Evolutionary conservation across 2,797 vertebrate species (phyloP), one percentile per base, ranked within the genome.

Genomic region (Megaceryle alcyon): DNA sequence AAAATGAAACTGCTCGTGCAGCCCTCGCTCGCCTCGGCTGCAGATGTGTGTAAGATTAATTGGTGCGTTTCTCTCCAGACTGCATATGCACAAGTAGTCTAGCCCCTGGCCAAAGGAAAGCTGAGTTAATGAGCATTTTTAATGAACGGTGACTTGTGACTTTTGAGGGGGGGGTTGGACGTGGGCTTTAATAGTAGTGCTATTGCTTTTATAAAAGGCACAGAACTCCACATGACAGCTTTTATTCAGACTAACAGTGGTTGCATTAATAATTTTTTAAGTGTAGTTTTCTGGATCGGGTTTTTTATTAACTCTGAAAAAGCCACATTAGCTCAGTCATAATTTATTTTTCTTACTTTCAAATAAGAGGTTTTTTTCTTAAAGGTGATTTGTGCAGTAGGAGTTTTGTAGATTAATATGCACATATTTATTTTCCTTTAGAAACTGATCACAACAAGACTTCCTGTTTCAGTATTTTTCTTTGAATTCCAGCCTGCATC

Each of bases 111-210:
- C 96, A 78, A 59, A 75, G 95, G 75, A 87, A 71, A 76, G 86
- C 92, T 61, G 92, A 94, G 71, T 91, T 96, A 96, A 96, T 95
- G 94, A 96, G 94, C 88, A 35, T 96, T 95, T 88, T 92, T 96
- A 96, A 96, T 95, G 90, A 96, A 94, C 63, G 23, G 43, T 87
- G 88, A 87, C 93, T 96, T 94, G 91, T 88, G 95, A 76, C 63
- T 96, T 96, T 59, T 68, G 51, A 60, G 60, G 78, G 83, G 29
- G 19, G 68, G 88, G 14, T 46, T 92, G 75, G 48, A 80, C 84
- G 17, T 11, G 2, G 46, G 41, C 75, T 93, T 81, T 92, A 90
- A 77, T 78, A 93, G 76, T 41, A 80, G 64, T 75, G 60, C 64
- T 81, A 0, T 68, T 83, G 80, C 92, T 93, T 86, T 65, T 65